These are phyloP conservation scores for Atherix ibis DNA, from an alignment of 2,888 invertebrate genomes.

Conservation along the genomic window DNA sequence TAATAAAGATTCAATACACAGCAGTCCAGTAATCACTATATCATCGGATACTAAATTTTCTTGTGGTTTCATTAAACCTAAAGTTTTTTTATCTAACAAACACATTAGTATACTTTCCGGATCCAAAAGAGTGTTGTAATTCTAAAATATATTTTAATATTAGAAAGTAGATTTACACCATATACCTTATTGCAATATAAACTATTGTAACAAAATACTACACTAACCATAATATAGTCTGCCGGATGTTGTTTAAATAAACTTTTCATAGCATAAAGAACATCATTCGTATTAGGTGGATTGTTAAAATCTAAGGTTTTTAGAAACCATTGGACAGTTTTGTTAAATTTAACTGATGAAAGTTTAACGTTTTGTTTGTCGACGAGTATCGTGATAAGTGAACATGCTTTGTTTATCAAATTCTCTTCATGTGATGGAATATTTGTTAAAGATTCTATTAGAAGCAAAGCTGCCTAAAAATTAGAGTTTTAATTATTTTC, in stretches of 20 bases:
- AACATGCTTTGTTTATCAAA: slow-evolving; percentile 41
- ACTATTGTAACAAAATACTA: too few relatives aligned
- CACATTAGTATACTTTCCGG: too few relatives aligned
- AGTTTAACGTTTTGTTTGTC: slow-evolving; percentile 38
- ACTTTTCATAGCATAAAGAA: slow-evolving; percentile 13
- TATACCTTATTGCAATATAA: background rate
- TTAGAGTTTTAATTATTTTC: background rate
- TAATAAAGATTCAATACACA: slow-evolving; percentile 5
- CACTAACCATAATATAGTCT: slow-evolving; percentile 9
- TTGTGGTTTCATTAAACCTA: too few relatives aligned
- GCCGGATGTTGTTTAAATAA: slow-evolving; percentile 14
- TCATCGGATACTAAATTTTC: too few relatives aligned
- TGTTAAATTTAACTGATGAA: slow-evolving; percentile 23
- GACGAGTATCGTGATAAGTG: slow-evolving; percentile 38
- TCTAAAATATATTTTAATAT: too few relatives aligned
- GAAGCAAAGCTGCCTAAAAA: slow-evolving; percentile 12
- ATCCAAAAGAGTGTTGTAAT: slow-evolving; percentile 14
- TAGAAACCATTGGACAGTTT: slow-evolving; percentile 34
- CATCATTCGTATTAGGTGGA: slow-evolving; percentile 14
- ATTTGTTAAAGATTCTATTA: slow-evolving; percentile 15
- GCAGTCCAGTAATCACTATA: too few relatives aligned
- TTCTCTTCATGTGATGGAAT: slow-evolving; percentile 35
- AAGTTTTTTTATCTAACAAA: too few relatives aligned
- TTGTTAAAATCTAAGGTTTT: slow-evolving; percentile 27
- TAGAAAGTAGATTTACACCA: background rate